Base-by-base conservation (phyloP, 1,140 invertebrate species). In the Dreissena polymorpha region DNA sequence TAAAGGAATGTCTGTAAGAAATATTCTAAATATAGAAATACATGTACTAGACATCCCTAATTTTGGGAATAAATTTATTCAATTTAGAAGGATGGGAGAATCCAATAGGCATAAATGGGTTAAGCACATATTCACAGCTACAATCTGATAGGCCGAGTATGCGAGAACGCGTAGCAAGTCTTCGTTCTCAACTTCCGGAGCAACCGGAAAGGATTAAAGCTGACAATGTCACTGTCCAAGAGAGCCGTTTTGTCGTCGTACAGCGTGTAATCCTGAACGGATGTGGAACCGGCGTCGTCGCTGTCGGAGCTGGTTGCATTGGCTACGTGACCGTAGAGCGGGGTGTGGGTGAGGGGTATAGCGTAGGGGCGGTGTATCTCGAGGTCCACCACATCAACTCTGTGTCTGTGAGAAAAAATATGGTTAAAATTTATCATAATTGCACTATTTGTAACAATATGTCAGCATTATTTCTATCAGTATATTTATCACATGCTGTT, bases 141-240 rank as follows among this genome's bases (percentile, higher is more conserved):
- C 10, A 79, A 69, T 70, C 67, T 79, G 50, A 79, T 39, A 29
- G 76, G 50, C 21, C 76, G 29, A n/a, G 63, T 55, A 0, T 53
- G 39, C 16, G 76, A 79, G 8, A 79, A 55, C 68, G 65, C 70
- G 23, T 69, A 79, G 29, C 76, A 79, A 27, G 76, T 69, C 70
- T 57, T 79, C n/a, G 76, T 27, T 57, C 64, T 29, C 29, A 79
- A 53, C 57, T 70, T 79, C n/a, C 70, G 25, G 13, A 79, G 65
- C 64, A 79, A 25, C 55, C 76, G 65, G 76, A 79, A 79, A 5
- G 76, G 76, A 49, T 79, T 79, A 29, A 79, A 79, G 76, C 76
- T 79, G 68, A 79, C 76, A 69, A 79, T 69, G 76, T 65, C 76
- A 7, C 51, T 64, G 65, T 70, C 51, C 3, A 79, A 14, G 1